Evolutionary conservation across 2,797 vertebrate genomes (phyloP).

Genomic region (Cygnus olor): DNA sequence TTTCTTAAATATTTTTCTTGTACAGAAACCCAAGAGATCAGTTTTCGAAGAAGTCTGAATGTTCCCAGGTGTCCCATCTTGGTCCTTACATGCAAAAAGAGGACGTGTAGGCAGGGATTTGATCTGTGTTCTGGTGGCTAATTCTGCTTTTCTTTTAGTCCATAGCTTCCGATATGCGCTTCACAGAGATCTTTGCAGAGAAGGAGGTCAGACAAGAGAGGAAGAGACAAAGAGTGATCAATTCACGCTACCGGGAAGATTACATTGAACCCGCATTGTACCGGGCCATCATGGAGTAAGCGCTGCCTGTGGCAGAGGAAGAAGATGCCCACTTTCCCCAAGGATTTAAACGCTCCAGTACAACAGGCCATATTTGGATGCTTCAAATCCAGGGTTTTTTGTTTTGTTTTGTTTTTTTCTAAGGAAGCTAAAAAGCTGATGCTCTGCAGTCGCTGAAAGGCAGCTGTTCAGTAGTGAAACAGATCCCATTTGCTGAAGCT

Average conservation of each 20-base stretch:
- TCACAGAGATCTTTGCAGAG: slow-evolving; percentile 93
- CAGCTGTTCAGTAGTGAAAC: slow-evolving; percentile 55
- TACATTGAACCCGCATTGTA: slow-evolving; percentile 95
- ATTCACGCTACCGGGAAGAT: slow-evolving; percentile 95
- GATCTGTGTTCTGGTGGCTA: not conserved
- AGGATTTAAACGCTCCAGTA: slow-evolving; percentile 67
- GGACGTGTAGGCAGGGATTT: not conserved
- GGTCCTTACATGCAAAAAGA: not conserved
- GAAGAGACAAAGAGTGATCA: slow-evolving; percentile 95
- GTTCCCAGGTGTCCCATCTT: not conserved
- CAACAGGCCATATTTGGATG: slow-evolving; percentile 73
- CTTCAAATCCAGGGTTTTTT: slow-evolving; percentile 64
- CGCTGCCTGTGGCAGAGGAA: slow-evolving; percentile 54
- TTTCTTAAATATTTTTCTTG: not conserved
- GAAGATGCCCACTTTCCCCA: slow-evolving; percentile 48
- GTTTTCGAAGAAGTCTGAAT: not conserved
- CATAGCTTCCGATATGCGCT: slow-evolving; percentile 97
- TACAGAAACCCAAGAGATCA: not conserved
- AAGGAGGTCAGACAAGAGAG: slow-evolving; percentile 91
- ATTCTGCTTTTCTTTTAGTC: slow-evolving; percentile 79
- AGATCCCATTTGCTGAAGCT: slow-evolving; percentile 59
- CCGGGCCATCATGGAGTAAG: slow-evolving; percentile 95
- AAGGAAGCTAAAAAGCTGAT: slow-evolving; percentile 62
- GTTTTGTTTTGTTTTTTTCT: slow-evolving; percentile 22
- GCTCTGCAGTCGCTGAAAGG: slow-evolving; percentile 71